phyloP scores from a whole-genome alignment of 2,113 vertebrate species.

The Oreochromis tanganicae region DNA sequence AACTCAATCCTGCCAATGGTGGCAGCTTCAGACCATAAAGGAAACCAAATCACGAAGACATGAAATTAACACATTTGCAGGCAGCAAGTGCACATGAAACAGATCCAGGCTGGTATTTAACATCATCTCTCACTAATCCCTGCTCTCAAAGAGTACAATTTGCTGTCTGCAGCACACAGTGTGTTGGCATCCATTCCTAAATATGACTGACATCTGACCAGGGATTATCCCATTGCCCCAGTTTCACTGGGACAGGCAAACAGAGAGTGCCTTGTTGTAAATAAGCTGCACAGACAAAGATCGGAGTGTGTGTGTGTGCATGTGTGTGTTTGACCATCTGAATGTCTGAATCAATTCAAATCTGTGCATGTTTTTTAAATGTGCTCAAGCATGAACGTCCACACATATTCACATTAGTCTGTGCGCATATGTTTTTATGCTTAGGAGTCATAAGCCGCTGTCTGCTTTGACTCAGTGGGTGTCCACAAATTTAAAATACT shows the following conservation, averaged over 20 bases:
- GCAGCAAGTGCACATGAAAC: background rate
- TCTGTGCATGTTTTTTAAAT: background rate
- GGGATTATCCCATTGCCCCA: conserved; percentile 50
- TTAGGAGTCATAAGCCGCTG: background rate
- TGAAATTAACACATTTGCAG: background rate
- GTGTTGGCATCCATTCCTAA: conserved; percentile 22
- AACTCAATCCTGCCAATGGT: background rate
- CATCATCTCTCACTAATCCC: conserved; percentile 19
- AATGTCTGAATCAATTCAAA: background rate
- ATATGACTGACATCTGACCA: conserved; percentile 44
- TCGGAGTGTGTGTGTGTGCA: background rate
- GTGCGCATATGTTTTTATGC: background rate
- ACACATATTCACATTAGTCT: background rate
- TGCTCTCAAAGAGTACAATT: background rate
- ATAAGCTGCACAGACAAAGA: conserved; percentile 7
- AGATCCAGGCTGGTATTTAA: conserved; percentile 22
- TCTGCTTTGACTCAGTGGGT: background rate
- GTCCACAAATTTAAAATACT: background rate
- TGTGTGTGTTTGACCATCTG: background rate
- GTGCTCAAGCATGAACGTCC: background rate
- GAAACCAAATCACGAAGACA: background rate
- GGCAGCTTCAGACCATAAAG: background rate
- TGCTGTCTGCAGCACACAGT: conserved; percentile 1
- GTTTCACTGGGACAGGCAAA: conserved; percentile 21
- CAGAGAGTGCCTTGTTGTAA: background rate